Base-by-base conservation (phyloP, 2,113 vertebrate genomes). In the Pangasianodon hypophthalmus region DNA sequence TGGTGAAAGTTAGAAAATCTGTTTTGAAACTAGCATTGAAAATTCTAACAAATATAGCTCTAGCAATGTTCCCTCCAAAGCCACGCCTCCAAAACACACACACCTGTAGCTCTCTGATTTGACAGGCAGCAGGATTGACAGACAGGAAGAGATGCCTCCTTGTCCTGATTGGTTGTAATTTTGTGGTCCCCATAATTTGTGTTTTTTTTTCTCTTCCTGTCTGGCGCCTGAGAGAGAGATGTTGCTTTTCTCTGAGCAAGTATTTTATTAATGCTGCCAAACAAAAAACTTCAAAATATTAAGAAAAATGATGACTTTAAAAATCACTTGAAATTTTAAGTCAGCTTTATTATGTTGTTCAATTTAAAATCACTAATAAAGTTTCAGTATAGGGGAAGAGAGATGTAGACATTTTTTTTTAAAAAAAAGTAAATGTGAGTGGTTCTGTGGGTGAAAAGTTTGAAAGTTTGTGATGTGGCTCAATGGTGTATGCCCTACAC, bases 401-500 rank as follows among this genome's bases (percentile, higher is more conserved):
- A 75, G 19, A 44, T 44, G 32, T 41, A 73, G 32, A 37, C n/a
- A 16, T 37, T 19, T n/a, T n/a, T n/a, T n/a, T n/a, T n/a, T n/a
- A 32, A 71, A 67, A n/a, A 32, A 73, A 41, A 73, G 13, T 32
- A 73, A 29, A 67, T 2, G 2, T 64, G 26, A 29, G 62, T 29
- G 21, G 60, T 82, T 60, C 84, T 44, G 86, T 41, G 69, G 56
- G 46, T 77, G 83, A 60, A 81, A 52, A 52, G 44, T 44, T 75
- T 71, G 4, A 52, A 56, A 82, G 46, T 73, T 84, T 79, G 71
- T 89, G 21, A 89, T 93, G 86, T 92, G 86, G 87, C 82, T 88
- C 88, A 24, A 37, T 24, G 29, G 83, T 84, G 85, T 67, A 48
- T 85, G 19, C 88, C 84, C 88, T 79, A 62, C 87, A 60, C 69